Evolutionary conservation across 2,113 vertebrate genomes (phyloP).

Genomic region (Callocephalon fimbriatum): DNA sequence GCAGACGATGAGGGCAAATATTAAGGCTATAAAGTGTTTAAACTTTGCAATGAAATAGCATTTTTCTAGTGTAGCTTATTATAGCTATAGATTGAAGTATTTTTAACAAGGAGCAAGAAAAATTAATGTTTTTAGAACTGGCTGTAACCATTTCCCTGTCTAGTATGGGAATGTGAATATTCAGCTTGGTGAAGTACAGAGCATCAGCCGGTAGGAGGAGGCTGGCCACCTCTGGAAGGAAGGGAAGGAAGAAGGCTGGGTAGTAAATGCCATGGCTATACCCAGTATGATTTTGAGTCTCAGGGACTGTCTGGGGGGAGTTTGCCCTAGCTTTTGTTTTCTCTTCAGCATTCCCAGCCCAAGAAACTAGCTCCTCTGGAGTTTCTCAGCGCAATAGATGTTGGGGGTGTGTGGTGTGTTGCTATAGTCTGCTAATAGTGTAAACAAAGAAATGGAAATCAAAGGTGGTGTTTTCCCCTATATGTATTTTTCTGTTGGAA

Average conservation of each 20-base stretch:
- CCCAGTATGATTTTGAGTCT: not conserved
- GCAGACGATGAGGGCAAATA: not conserved
- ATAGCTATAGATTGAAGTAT: not conserved
- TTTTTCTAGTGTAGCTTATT: not conserved
- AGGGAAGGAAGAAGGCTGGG: not conserved
- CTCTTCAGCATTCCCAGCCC: not conserved
- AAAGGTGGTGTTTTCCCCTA: not conserved
- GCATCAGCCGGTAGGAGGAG: not conserved
- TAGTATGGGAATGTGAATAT: not conserved
- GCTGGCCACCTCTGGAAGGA: not conserved
- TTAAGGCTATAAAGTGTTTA: not conserved
- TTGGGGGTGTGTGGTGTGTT: not conserved
- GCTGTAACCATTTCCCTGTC: not conserved
- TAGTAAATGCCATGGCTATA: not conserved
- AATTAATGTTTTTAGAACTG: not conserved
- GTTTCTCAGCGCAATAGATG: not conserved
- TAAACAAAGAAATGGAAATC: not conserved
- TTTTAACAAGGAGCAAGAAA: constrained; percentile 13
- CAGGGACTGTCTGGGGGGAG: not conserved
- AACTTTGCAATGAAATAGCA: not conserved
- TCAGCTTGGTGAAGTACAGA: not conserved
- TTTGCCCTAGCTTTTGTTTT: not conserved
- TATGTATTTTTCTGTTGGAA: not conserved
- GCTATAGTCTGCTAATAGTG: not conserved
- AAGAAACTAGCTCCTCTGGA: not conserved